Evolutionary conservation across 2,797 vertebrate species (phyloP).

Genomic region (Strix occidentalis): DNA sequence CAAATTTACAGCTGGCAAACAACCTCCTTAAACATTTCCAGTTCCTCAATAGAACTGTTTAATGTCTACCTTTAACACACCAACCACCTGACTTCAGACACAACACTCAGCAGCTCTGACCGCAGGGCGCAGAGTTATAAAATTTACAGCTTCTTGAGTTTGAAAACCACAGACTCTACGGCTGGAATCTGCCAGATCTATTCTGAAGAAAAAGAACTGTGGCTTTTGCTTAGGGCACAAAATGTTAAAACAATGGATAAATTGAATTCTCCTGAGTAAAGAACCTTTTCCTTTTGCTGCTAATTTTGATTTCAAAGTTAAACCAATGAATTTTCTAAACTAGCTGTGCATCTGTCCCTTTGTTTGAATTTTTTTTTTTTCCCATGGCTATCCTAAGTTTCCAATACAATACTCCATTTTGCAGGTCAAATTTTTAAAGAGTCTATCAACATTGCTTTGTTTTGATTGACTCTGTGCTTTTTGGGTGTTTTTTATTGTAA

Average conservation of each 20-base stretch:
- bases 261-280: constrained; percentile 22
- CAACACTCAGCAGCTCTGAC: constrained; percentile 78
- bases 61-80: constrained; percentile 80
- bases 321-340: constrained; percentile 34
- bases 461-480: background rate
- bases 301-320: constrained; percentile 60
- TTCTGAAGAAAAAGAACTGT: background rate
- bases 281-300: constrained; percentile 27
- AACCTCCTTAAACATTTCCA: constrained; percentile 76
- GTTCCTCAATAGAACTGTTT: constrained; percentile 75
- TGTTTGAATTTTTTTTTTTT: background rate
- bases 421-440: background rate
- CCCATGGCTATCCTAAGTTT: background rate
- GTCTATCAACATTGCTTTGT: background rate
- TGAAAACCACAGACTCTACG: constrained; percentile 59
- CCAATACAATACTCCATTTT: background rate
- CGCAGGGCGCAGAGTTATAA: constrained; percentile 76
- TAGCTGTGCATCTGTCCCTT: constrained; percentile 46
- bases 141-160: constrained; percentile 80
- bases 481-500: background rate
- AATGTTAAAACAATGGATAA: constrained; percentile 51
- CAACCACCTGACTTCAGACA: constrained; percentile 82
- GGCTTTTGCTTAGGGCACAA: constrained; percentile 3
- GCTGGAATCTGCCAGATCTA: constrained; percentile 62
- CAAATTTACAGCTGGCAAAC: constrained; percentile 82